Evolutionary conservation across 1,140 invertebrate genomes (phyloP).

Genomic region (Antheraea pernyi): DNA sequence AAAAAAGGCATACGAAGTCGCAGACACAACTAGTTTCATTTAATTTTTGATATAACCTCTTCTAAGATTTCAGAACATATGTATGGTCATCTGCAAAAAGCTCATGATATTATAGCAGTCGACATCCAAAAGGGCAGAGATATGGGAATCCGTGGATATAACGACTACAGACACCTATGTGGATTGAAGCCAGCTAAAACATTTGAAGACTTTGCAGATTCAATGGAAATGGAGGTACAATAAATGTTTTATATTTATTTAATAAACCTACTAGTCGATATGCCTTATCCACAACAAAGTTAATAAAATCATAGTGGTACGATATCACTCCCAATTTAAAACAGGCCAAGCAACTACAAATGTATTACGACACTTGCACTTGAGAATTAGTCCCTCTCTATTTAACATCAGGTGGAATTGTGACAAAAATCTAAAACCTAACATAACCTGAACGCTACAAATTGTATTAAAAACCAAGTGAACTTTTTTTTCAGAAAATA

Average conservation of each 20-base stretch:
- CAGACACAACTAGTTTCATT: too few relatives aligned
- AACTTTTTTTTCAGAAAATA: constrained; percentile 52
- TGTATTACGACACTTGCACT: too few relatives aligned
- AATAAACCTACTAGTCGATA: not conserved
- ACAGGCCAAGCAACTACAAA: too few relatives aligned
- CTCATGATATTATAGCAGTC: constrained; percentile 85
- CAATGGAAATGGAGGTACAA: constrained; percentile 79
- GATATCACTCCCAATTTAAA: too few relatives aligned
- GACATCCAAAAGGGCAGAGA: constrained; percentile 91
- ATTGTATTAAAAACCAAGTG: not conserved
- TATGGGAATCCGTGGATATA: constrained; percentile 92
- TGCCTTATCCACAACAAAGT: too few relatives aligned
- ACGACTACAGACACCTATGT: constrained; percentile 88
- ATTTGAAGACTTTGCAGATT: constrained; percentile 80
- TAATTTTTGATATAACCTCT: not conserved
- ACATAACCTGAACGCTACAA: not conserved
- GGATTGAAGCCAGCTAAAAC: constrained; percentile 80
- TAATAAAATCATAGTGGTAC: too few relatives aligned
- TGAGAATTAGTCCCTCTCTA: too few relatives aligned
- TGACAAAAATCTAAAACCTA: too few relatives aligned
- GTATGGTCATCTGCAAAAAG: constrained; percentile 52
- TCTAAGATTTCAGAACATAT: constrained; percentile 47
- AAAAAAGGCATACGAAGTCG: too few relatives aligned
- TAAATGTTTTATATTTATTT: not conserved
- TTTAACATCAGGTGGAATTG: too few relatives aligned